A percentile compares a stretch with the other conserved stretches of the same genome.
phyloP scores from a whole-genome alignment of 2,113 vertebrate genomes.

The Bostrychus sinensis region DNA sequence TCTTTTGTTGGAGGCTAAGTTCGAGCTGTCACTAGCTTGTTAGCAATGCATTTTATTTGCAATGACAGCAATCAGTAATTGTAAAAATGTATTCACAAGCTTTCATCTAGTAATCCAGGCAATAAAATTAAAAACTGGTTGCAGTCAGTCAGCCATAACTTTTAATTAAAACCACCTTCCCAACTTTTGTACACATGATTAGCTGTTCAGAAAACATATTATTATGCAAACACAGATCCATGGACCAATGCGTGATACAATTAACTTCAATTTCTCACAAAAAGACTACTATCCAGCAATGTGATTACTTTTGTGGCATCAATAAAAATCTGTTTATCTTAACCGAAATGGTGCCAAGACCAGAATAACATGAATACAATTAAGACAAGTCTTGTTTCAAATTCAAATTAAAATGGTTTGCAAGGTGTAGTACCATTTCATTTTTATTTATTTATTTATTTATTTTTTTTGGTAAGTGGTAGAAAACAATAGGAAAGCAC shows the following conservation, averaged over 20 bases:
- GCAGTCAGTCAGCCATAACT: conserved; percentile 5
- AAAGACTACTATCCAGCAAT: neutral
- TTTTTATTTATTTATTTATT: no score
- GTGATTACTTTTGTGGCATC: neutral
- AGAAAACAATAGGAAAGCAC: neutral
- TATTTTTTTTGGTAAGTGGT: neutral
- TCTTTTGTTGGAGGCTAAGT: conserved; percentile 15
- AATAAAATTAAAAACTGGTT: neutral
- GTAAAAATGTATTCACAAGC: neutral
- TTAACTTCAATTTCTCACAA: neutral
- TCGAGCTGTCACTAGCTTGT: conserved; percentile 16
- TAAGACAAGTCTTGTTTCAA: conserved; percentile 1
- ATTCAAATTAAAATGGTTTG: neutral
- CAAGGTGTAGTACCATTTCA: no score
- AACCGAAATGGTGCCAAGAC: neutral
- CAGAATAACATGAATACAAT: neutral
- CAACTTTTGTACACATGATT: conserved; percentile 3
- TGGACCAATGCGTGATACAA: neutral
- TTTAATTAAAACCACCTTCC: conserved; percentile 17
- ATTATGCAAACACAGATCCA: neutral
- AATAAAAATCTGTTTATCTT: neutral
- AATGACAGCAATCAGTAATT: conserved; percentile 13
- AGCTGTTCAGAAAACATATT: neutral
- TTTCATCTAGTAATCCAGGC: neutral
- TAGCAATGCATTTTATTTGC: conserved; percentile 19